Evolutionary conservation across 2,888 invertebrate genomes (phyloP), one percentile per base, ranked within the genome.

Genomic region (Zygaena filipendulae): DNA sequence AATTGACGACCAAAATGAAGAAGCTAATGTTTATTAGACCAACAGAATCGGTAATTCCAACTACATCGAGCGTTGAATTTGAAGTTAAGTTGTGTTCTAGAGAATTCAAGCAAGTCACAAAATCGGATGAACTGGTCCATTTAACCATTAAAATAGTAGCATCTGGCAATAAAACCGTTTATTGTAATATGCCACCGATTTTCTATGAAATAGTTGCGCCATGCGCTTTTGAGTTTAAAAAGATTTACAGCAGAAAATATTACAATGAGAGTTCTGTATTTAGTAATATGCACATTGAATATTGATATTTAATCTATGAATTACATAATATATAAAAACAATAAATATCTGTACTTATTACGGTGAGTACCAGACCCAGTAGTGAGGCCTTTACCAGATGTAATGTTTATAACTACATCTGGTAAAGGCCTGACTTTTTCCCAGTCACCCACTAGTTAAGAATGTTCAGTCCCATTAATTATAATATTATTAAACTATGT

Each of bases 201-300:
- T 72, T 55, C 44, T 71, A 68, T 30, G 72, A 72, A 54, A 48
- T 72, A 4, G 64, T 70, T 12, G 49, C 50, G 8, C 72, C 71
- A 1, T 69, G 66, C 33, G 52, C 52, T 8, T 28, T 19, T 9
- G 56, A 59, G 35, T 68, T 61, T 34, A 53, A 47, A 35, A 51
- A 42, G 31, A 35, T 54, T 23, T 67, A 64, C 32, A 49, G 41
- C 23, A 40, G 51, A 29, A 52, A 54, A 30, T 58, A 51, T 39
- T 58, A 42, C 35, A 39, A 26, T 23, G 49, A 52, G 21, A 3
- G 27, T 1, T 29, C 23, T 8, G 35, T 21, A 9, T 27, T 8
- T 27, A 31, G 9, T 27, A 11, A 19, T 20, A 29, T 10, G 2
- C 6, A 12, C n/a, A n/a, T n/a, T n/a, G n/a, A n/a, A n/a, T n/a